Percentiles rank a stretch among this genome's conserved stretches.
Conservation (phyloP, 2,113 vertebrate species). For the Canis aureus region DNA sequence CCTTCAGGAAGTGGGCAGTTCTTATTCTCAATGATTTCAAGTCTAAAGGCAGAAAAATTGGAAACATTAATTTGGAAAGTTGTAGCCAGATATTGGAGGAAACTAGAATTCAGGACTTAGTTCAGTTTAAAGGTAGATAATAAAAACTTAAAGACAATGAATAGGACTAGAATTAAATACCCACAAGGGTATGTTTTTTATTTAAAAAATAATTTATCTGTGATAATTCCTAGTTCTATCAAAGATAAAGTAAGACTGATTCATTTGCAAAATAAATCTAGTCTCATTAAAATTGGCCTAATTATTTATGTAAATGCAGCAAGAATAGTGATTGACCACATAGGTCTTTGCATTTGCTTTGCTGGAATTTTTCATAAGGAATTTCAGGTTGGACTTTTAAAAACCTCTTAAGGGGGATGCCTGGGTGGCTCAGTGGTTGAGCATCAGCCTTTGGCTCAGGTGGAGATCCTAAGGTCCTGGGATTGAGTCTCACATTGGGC, state of each 20-base stretch:
- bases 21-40: background rate
- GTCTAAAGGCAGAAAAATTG: background rate
- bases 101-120: background rate
- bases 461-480: too few relatives aligned
- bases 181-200: background rate
- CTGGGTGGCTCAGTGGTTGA: too few relatives aligned
- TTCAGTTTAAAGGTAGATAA: background rate
- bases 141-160: background rate
- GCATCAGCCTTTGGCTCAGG: too few relatives aligned
- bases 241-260: background rate
- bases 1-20: background rate
- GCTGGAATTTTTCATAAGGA: background rate
- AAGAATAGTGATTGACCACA: background rate
- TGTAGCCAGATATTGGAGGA: background rate
- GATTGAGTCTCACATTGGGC: too few relatives aligned
- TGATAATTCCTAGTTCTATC: background rate
- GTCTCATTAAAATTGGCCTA: background rate
- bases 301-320: background rate
- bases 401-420: background rate
- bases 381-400: background rate
- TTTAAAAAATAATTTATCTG: background rate
- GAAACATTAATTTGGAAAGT: background rate
- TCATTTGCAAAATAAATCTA: background rate
- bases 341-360: background rate
- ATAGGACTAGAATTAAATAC: background rate